Percentiles rank a stretch among this genome's conserved stretches.
phyloP scores from a whole-genome alignment of 35 echinoderm and acorn worm species.

The Ptychodera flava region DNA sequence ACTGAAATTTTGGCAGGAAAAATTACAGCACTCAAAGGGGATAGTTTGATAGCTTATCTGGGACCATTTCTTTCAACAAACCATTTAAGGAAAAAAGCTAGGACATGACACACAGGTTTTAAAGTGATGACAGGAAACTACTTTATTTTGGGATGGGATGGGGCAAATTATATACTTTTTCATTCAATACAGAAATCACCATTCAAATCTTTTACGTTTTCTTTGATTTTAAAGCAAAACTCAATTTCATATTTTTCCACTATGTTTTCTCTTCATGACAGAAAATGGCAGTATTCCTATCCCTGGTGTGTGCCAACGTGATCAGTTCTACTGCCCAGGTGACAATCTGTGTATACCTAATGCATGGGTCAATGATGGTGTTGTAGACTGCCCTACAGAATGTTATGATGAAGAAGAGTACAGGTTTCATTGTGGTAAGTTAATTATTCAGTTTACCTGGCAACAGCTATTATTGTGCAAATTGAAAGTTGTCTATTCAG shows the following conservation, averaged over 20 bases:
- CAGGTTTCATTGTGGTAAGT: neutral
- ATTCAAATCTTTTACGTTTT: too few species aligned
- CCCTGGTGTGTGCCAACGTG: conserved; percentile 10
- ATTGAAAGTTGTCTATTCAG: too few species aligned
- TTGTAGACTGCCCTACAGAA: conserved; percentile 47
- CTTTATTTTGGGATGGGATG: neutral
- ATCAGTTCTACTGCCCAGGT: conserved; percentile 40
- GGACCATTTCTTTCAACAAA: too few species aligned
- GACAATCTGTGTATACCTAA: conserved; percentile 47
- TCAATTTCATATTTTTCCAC: too few species aligned
- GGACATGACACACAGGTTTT: neutral
- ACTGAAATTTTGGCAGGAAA: too few species aligned
- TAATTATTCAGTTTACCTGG: neutral
- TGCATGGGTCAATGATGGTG: conserved; percentile 53
- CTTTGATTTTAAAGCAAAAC: too few species aligned
- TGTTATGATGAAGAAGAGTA: conserved; percentile 29
- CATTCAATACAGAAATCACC: too few species aligned
- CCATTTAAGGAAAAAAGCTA: too few species aligned
- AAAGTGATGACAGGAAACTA: neutral
- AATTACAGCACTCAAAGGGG: too few species aligned
- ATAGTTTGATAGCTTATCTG: too few species aligned
- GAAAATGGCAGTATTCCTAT: neutral
- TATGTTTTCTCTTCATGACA: neutral
- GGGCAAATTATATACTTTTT: too few species aligned
- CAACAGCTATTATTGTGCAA: too few species aligned